Base-by-base conservation (phyloP, 2,888 invertebrate genomes). In the Galerucella calmariensis region DNA sequence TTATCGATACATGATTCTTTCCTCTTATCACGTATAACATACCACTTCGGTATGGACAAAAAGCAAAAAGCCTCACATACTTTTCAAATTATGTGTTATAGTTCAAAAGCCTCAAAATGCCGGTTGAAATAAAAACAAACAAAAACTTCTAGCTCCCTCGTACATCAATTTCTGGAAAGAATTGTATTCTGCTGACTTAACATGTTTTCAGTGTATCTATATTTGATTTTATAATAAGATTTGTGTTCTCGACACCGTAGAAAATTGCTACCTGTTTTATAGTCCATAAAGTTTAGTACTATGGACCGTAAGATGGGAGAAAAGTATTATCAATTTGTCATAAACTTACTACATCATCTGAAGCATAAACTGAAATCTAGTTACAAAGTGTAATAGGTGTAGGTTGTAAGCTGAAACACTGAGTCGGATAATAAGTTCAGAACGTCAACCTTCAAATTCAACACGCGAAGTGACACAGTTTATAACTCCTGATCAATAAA, bases 251-350 rank as follows among this genome's bases (percentile, higher is more conserved):
- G 10, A 56, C 56, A 56, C 10, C 56, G 56, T 20, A 56, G 20
- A 20, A 56, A 56, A 56, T 56, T 56, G 56, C 56, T 16, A 56
- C 56, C 10, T 56, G 20, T 16, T 56, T 56, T 56, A 56, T 56
- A 56, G 10, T 56, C 20, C 56, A 56, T 56, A 56, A 56, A 56
- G 56, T 56, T 56, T n/a, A 20, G 20, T 56, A 56, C 20, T 16
- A 53, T 16, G 6, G 3, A 56, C 56, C 10, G 3, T 56, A 56
- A 10, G 20, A 20, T 20, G 56, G 16, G 6, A 56, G 16, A 56
- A 20, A 56, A 56, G 16, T 56, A 16, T 20, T 56, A 56, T 16
- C 20, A 56, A 56, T 51, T 51, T 14, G n/a, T 51, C 14, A 51
- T 51, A 56, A 56, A 20, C 16, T 56, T 10, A 20, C 16, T 56